These are phyloP conservation scores for Macquaria ambigua DNA, from an alignment of 2,113 vertebrate species.

Conservation along the genomic window DNA sequence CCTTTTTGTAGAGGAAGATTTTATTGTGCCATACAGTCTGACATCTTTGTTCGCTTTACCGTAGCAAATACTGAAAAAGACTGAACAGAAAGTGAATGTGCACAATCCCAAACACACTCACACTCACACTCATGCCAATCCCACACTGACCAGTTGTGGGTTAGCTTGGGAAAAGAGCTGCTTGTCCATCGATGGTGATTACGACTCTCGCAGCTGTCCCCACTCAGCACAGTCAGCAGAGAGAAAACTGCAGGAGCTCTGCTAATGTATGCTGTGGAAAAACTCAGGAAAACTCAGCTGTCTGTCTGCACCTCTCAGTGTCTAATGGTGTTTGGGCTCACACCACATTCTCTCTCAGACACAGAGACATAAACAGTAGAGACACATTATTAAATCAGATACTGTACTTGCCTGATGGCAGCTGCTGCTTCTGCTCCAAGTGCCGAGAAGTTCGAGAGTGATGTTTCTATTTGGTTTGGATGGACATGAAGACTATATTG, in stretches of 20 bases:
- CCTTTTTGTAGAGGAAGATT: neutral
- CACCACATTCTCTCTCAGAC: slow-evolving; percentile 42
- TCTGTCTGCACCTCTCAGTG: slow-evolving; percentile 49
- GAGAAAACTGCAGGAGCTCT: slow-evolving; percentile 37
- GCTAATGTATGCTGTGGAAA: slow-evolving; percentile 23
- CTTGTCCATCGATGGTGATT: slow-evolving; percentile 41
- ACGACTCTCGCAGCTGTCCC: slow-evolving; percentile 71
- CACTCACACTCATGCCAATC: neutral
- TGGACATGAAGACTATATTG: slow-evolving; percentile 2
- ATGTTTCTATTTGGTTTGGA: slow-evolving; percentile 37
- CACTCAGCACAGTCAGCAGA: slow-evolving; percentile 51
- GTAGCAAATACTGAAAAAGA: neutral
- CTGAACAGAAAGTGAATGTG: neutral
- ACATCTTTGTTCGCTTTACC: neutral
- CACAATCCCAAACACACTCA: neutral
- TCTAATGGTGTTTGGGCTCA: slow-evolving; percentile 27
- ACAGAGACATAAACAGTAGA: slow-evolving; percentile 34
- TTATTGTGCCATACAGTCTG: neutral
- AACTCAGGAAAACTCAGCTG: slow-evolving; percentile 28
- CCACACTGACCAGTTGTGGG: slow-evolving; percentile 30
- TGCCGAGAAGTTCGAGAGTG: neutral
- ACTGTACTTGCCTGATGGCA: slow-evolving; percentile 3
- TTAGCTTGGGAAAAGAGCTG: slow-evolving; percentile 18
- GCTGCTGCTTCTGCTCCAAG: neutral
- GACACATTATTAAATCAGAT: slow-evolving; percentile 45